Percentiles rank a stretch among this genome's conserved stretches.
These are phyloP conservation scores for Hesperophylax magnus DNA, from an alignment of 1,140 invertebrate species.

Conservation along the genomic window DNA sequence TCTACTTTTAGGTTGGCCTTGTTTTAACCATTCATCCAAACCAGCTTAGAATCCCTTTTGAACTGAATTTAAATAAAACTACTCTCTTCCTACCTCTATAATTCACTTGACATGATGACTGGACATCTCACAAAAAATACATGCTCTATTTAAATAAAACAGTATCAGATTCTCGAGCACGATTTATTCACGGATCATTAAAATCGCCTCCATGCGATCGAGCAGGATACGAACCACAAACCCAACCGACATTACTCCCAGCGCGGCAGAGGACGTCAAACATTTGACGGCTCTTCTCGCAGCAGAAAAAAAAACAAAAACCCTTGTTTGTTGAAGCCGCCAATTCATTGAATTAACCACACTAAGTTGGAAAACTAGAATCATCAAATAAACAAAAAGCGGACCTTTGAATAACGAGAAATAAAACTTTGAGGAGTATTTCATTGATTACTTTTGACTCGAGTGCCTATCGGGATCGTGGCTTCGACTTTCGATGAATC, in stretches of 20 bases:
- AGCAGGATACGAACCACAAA: neutral
- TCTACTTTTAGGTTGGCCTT: no score
- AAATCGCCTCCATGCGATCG: neutral
- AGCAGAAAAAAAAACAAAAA: neutral
- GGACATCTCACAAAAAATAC: no score
- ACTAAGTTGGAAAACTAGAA: neutral
- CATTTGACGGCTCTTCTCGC: slow-evolving; percentile 15
- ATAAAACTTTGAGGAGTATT: no score
- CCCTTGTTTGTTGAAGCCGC: slow-evolving; percentile 14
- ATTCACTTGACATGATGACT: no score
- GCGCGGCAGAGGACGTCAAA: neutral
- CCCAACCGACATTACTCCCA: neutral
- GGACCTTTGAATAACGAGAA: no score
- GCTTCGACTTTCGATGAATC: no score
- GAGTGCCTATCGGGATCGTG: no score
- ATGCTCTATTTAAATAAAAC: no score
- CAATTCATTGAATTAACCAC: neutral
- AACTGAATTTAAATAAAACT: neutral
- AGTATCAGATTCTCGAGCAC: neutral
- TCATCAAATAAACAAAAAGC: no score
- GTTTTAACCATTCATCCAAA: no score
- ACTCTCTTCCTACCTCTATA: no score
- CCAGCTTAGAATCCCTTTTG: neutral
- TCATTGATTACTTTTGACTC: no score
- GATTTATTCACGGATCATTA: slow-evolving; percentile 8